These are phyloP conservation scores for Mionectes macconnelli DNA, from an alignment of 2,113 vertebrate species.

Conservation along the genomic window DNA sequence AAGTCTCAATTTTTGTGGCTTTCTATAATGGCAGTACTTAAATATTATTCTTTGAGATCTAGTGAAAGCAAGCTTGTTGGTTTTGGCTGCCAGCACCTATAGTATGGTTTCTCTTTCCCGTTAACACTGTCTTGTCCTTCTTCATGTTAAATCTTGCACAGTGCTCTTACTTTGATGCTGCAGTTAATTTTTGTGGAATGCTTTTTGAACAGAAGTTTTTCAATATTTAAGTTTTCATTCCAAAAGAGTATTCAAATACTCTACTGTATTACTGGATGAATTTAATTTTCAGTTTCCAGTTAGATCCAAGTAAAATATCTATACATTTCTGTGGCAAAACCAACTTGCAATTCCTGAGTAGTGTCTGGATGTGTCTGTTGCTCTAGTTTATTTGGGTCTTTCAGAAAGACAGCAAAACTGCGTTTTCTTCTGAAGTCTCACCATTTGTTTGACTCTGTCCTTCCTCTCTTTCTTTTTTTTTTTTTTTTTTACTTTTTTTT, in stretches of 20 bases:
- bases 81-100: neutral
- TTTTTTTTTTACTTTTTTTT: neutral
- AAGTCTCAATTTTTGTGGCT: constrained; percentile 3
- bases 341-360: neutral
- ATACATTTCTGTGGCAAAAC: neutral
- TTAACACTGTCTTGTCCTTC: constrained; percentile 1
- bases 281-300: neutral
- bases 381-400: constrained; percentile 3
- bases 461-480: no score
- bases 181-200: neutral
- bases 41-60: constrained; percentile 34
- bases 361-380: neutral
- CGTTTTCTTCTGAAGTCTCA: neutral
- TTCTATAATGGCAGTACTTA: constrained; percentile 4
- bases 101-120: neutral
- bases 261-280: neutral
- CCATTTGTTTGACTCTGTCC: neutral
- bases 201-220: neutral
- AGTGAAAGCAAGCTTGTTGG: constrained; percentile 32
- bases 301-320: neutral
- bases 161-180: neutral
- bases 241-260: neutral
- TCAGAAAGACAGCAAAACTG: constrained; percentile 12
- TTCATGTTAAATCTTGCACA: neutral
- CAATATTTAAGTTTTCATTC: neutral